Evolutionary conservation across 2,797 vertebrate species (phyloP).

Genomic region (Paratrypauchen microcephalus): DNA sequence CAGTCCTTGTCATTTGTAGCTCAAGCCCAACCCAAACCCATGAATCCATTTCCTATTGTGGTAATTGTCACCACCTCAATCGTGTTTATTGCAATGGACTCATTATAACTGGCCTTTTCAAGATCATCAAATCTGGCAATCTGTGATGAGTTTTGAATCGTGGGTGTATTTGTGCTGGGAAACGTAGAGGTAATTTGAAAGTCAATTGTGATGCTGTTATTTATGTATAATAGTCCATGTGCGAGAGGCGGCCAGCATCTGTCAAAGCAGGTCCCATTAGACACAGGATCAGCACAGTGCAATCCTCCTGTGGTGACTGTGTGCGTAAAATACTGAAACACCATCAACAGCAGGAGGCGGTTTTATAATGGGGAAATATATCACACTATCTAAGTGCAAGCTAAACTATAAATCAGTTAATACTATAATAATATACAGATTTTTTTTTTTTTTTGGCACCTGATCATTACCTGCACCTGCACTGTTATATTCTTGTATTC

Average conservation of each 20-base stretch:
- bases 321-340: background rate
- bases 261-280: slow-evolving; percentile 26
- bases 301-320: slow-evolving; percentile 9
- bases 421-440: no score
- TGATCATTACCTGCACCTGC: no score
- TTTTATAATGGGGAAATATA: background rate
- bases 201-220: background rate
- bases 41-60: slow-evolving; percentile 17
- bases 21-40: slow-evolving; percentile 43
- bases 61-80: slow-evolving; percentile 15
- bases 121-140: slow-evolving; percentile 18
- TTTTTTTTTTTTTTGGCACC: no score
- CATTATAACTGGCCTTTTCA: slow-evolving; percentile 26
- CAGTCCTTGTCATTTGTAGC: slow-evolving; percentile 56
- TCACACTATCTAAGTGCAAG: no score
- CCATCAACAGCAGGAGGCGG: background rate
- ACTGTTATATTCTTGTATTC: no score
- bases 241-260: slow-evolving; percentile 18
- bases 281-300: slow-evolving; percentile 19
- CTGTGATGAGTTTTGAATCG: slow-evolving; percentile 4
- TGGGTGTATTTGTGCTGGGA: background rate
- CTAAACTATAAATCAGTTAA: no score
- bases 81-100: slow-evolving; percentile 30
- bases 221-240: background rate
- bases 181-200: slow-evolving; percentile 2